Conservation (phyloP, 2,113 vertebrate genomes). For the Physeter macrocephalus region DNA sequence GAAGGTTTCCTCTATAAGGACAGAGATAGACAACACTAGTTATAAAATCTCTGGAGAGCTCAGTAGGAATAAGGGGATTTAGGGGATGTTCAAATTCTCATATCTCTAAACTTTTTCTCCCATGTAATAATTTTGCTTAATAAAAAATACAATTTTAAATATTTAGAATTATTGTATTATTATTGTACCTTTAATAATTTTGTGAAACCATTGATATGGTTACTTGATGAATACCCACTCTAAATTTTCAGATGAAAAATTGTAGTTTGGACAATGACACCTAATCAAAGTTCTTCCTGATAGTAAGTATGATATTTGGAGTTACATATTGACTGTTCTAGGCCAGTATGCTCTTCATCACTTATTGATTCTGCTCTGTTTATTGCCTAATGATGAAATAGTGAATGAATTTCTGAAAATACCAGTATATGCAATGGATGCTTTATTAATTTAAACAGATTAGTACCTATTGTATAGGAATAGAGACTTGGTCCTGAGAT, state of each 20-base stretch:
- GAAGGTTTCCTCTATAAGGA: not conserved
- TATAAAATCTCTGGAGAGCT: not conserved
- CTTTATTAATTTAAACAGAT: not conserved
- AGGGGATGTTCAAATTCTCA: not conserved
- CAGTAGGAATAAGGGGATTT: not conserved
- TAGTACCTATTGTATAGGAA: not conserved
- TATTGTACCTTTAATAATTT: not conserved
- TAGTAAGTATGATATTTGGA: not conserved
- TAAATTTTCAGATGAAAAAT: not conserved
- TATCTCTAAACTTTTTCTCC: not conserved
- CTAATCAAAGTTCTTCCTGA: not conserved
- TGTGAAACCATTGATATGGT: not conserved
- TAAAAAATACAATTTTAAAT: not conserved
- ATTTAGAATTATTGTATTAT: not conserved
- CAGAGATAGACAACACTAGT: not conserved
- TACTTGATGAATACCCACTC: not conserved
- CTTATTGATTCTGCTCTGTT: not conserved
- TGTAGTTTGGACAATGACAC: not conserved
- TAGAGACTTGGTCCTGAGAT: not conserved
- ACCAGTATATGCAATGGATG: not conserved
- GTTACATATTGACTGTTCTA: not conserved
- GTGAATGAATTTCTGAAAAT: not conserved
- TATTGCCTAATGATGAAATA: not conserved
- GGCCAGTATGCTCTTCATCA: not conserved
- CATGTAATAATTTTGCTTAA: not conserved